Evolutionary conservation across 2,113 vertebrate species (phyloP).

Genomic region (Colinus virginianus): DNA sequence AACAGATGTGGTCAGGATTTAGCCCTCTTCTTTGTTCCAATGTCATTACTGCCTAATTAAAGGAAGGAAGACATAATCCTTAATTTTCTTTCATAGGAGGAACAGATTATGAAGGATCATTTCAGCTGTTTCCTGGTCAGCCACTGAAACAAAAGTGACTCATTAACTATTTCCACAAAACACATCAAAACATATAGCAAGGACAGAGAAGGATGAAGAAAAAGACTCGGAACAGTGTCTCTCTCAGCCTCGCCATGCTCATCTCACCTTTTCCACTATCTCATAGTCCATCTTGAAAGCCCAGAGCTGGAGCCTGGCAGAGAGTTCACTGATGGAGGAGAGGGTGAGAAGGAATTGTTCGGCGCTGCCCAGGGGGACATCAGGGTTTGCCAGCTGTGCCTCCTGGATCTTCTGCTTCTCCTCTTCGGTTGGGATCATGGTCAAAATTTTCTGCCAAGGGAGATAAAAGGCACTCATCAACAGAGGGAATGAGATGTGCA

Average conservation of each 20-base stretch:
- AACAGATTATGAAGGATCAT: slow-evolving; percentile 8
- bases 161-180: slow-evolving; percentile 20
- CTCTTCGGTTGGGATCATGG: slow-evolving; percentile 96
- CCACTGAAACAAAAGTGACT: neutral
- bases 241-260: neutral
- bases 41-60: slow-evolving; percentile 44
- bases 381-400: slow-evolving; percentile 92
- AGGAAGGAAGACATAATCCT: slow-evolving; percentile 56
- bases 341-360: slow-evolving; percentile 97
- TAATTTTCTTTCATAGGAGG: slow-evolving; percentile 37
- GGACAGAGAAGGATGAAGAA: neutral
- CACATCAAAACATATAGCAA: neutral
- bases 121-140: slow-evolving; percentile 28
- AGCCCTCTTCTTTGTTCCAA: slow-evolving; percentile 17
- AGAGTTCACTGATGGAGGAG: slow-evolving; percentile 95
- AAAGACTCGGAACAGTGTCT: neutral
- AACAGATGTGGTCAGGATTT: slow-evolving; percentile 14
- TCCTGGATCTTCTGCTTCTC: slow-evolving; percentile 98
- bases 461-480: neutral
- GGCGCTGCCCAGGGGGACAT: slow-evolving; percentile 91
- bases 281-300: slow-evolving; percentile 99
- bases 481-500: accelerated
- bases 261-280: slow-evolving; percentile 91
- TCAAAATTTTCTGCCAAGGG: slow-evolving; percentile 91
- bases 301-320: slow-evolving; percentile 96